phyloP scores from a whole-genome alignment of 1,140 invertebrate genomes.

The Panonychus citri region DNA sequence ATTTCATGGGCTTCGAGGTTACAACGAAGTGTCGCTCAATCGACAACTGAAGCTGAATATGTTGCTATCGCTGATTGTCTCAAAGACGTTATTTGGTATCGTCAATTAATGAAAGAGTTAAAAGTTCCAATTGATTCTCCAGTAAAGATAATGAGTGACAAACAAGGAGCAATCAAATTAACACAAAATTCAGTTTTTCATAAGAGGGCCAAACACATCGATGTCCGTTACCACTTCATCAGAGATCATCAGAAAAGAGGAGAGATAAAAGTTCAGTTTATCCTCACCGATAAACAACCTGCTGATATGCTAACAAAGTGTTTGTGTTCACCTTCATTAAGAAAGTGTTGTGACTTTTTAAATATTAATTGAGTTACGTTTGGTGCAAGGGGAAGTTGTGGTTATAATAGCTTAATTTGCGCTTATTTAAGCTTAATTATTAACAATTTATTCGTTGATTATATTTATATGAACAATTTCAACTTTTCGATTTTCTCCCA shows the following conservation, averaged over 20 bases:
- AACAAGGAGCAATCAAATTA: constrained; percentile 1
- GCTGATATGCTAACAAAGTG: constrained; percentile 22
- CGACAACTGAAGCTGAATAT: constrained; percentile 9
- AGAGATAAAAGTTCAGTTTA: neutral
- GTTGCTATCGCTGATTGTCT: constrained; percentile 1
- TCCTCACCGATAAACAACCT: constrained; percentile 13
- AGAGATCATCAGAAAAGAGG: constrained; percentile 10
- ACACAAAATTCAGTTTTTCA: neutral
- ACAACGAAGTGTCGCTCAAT: constrained; percentile 3
- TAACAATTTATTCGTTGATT: too few species aligned
- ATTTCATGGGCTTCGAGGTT: neutral
- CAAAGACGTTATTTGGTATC: constrained; percentile 7
- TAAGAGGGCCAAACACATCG: neutral
- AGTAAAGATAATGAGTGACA: neutral
- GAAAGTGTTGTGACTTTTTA: too few species aligned
- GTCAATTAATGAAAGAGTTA: constrained; percentile 1
- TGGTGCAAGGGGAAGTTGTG: too few species aligned
- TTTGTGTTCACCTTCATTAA: neutral
- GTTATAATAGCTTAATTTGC: too few species aligned
- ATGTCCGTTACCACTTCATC: constrained; percentile 1
- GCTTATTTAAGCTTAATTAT: too few species aligned
- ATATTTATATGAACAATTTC: too few species aligned
- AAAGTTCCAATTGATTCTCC: neutral
- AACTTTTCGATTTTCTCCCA: too few species aligned
- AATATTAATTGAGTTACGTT: too few species aligned